phyloP scores from a whole-genome alignment of 2,888 invertebrate genomes.

The Halictus quadricinctus region DNA sequence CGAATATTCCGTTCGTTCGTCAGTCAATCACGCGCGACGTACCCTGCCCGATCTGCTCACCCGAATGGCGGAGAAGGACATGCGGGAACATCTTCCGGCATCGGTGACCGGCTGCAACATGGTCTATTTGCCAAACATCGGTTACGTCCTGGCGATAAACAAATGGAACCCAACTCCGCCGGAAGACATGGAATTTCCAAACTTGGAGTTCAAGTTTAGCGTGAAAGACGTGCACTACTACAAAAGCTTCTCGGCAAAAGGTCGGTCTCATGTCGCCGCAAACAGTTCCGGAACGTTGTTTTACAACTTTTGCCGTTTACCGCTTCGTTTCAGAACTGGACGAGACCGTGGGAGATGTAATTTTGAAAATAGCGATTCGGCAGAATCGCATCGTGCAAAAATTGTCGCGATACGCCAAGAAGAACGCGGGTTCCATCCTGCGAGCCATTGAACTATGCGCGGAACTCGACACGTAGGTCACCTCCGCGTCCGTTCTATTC shows the following conservation, averaged over 20 bases:
- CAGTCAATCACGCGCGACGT: slow-evolving; percentile 88
- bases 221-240: slow-evolving; percentile 87
- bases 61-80: slow-evolving; percentile 88
- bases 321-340: slow-evolving; percentile 86
- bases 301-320: background rate
- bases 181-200: slow-evolving; percentile 85
- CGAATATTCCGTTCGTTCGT: background rate
- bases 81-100: slow-evolving; percentile 85
- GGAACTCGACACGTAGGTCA: slow-evolving; percentile 88
- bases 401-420: slow-evolving; percentile 86
- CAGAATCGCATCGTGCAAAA: slow-evolving; percentile 91
- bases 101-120: slow-evolving; percentile 88
- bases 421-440: slow-evolving; percentile 84
- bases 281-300: background rate
- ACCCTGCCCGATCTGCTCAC: slow-evolving; percentile 89
- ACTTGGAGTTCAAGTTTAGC: slow-evolving; percentile 89
- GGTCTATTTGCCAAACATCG: slow-evolving; percentile 89
- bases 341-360: slow-evolving; percentile 89
- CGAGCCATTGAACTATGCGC: slow-evolving; percentile 86
- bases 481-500: background rate
- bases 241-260: slow-evolving; percentile 87
- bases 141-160: slow-evolving; percentile 91
- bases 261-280: slow-evolving; percentile 74
- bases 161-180: slow-evolving; percentile 83
- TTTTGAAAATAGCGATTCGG: slow-evolving; percentile 90